Conservation (phyloP, 2,113 vertebrate genomes). For the Apeltes quadracus region DNA sequence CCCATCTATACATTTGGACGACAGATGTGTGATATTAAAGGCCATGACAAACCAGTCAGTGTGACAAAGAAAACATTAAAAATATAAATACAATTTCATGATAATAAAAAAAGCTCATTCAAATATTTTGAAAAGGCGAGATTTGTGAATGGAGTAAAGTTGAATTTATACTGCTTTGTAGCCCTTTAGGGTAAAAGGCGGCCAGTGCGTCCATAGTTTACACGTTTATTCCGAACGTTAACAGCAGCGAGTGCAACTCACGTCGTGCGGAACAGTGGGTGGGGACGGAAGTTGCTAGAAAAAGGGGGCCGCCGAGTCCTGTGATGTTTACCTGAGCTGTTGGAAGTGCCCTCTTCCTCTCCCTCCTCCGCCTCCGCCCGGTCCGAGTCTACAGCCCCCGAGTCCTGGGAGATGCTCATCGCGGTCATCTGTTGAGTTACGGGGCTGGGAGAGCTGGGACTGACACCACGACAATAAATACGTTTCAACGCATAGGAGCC, state of each 20-base stretch:
- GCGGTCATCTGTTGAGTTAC: conserved; percentile 92
- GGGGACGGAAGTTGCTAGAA: neutral
- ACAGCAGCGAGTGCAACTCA: neutral
- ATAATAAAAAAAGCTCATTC: neutral
- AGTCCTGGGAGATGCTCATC: conserved; percentile 91
- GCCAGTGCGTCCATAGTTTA: neutral
- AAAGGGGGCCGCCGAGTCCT: neutral
- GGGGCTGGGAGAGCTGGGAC: conserved; percentile 83
- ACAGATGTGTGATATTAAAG: neutral
- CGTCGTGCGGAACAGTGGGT: neutral
- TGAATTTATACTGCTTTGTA: neutral
- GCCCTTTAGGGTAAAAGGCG: neutral
- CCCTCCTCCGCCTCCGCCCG: conserved; percentile 76
- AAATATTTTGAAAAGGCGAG: neutral
- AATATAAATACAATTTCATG: neutral
- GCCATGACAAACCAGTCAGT: neutral
- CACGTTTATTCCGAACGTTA: neutral
- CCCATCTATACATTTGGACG: neutral
- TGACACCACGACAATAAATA: conserved; percentile 13
- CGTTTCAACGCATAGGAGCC: neutral
- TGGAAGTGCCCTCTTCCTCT: conserved; percentile 68
- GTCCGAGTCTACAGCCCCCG: conserved; percentile 79
- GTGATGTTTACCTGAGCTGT: conserved; percentile 70
- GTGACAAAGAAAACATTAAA: neutral
- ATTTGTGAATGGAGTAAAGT: neutral